Percentiles rank a stretch among this genome's conserved stretches.
Evolutionary conservation across 2,888 invertebrate species (phyloP).

Genomic region (Gisinianus flammeolus): DNA sequence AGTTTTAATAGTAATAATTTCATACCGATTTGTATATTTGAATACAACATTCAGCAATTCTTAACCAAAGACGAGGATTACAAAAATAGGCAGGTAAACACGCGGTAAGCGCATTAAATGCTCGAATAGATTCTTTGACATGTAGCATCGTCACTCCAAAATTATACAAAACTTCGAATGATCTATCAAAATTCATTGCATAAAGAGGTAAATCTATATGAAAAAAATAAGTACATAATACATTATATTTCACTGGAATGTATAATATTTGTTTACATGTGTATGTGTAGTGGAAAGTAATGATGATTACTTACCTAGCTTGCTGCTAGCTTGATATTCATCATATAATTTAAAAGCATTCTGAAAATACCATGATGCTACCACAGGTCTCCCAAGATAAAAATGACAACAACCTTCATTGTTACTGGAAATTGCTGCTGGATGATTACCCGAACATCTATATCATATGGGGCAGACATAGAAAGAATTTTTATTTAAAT

Average conservation of each 20-base stretch:
- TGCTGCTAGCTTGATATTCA: slow-evolving; percentile 43
- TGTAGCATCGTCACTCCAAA: slow-evolving; percentile 82
- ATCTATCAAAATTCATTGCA: slow-evolving; percentile 60
- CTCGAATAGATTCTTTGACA: slow-evolving; percentile 78
- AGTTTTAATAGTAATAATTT: neutral
- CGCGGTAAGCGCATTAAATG: slow-evolving; percentile 72
- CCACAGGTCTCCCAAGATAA: slow-evolving; percentile 78
- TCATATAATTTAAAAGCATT: slow-evolving; percentile 78
- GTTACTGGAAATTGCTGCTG: slow-evolving; percentile 74
- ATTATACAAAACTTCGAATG: slow-evolving; percentile 77
- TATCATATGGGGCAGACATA: slow-evolving; percentile 44
- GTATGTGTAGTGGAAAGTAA: neutral
- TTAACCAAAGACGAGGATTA: slow-evolving; percentile 88
- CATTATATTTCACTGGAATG: neutral
- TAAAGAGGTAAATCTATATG: slow-evolving; percentile 24
- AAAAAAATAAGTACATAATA: slow-evolving; percentile 9
- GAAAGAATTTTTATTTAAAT: slow-evolving; percentile 32
- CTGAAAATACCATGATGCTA: slow-evolving; percentile 79
- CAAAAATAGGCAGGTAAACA: slow-evolving; percentile 86
- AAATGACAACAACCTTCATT: slow-evolving; percentile 83
- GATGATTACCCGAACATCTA: slow-evolving; percentile 69
- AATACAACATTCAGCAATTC: slow-evolving; percentile 84
- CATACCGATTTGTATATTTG: slow-evolving; percentile 24
- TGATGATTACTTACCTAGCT: slow-evolving; percentile 10
- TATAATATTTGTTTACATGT: neutral